Percentiles rank a stretch among this genome's conserved stretches.
Evolutionary conservation across 2,888 invertebrate species (phyloP).

Genomic region (Shargacucullia verbasci): DNA sequence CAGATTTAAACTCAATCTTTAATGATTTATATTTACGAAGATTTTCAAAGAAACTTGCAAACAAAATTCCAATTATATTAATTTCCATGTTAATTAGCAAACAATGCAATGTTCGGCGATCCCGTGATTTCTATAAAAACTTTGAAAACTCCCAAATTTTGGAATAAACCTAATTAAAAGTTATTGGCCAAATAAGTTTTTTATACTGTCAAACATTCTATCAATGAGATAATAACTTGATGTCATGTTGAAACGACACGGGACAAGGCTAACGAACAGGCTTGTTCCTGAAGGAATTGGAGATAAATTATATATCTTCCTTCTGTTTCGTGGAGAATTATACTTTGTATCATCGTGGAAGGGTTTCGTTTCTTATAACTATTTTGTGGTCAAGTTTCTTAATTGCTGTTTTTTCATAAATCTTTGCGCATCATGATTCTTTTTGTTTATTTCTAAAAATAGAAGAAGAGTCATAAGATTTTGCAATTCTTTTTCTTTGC

Average conservation of each 20-base stretch:
- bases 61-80: slow-evolving; percentile 28
- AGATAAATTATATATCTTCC: slow-evolving; percentile 1
- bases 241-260: slow-evolving; percentile 2
- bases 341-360: not conserved
- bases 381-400: too few species aligned
- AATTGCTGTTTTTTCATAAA: too few species aligned
- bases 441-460: too few species aligned
- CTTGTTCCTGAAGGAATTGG: slow-evolving; percentile 15
- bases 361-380: too few species aligned
- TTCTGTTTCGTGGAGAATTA: slow-evolving; percentile 5
- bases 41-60: slow-evolving; percentile 8
- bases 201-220: slow-evolving; percentile 10
- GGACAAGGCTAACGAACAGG: slow-evolving; percentile 13
- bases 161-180: slow-evolving; percentile 40
- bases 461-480: too few species aligned
- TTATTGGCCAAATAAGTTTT: slow-evolving; percentile 17
- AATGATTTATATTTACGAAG: slow-evolving; percentile 7
- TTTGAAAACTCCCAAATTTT: slow-evolving; percentile 9
- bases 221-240: slow-evolving; percentile 33
- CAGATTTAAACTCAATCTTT: not conserved
- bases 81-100: slow-evolving; percentile 10
- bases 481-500: too few species aligned
- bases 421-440: too few species aligned
- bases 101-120: slow-evolving; percentile 2
- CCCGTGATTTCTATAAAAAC: not conserved